Conservation (phyloP, 2,797 vertebrate species). For the Odontamblyopus lacepedii region DNA sequence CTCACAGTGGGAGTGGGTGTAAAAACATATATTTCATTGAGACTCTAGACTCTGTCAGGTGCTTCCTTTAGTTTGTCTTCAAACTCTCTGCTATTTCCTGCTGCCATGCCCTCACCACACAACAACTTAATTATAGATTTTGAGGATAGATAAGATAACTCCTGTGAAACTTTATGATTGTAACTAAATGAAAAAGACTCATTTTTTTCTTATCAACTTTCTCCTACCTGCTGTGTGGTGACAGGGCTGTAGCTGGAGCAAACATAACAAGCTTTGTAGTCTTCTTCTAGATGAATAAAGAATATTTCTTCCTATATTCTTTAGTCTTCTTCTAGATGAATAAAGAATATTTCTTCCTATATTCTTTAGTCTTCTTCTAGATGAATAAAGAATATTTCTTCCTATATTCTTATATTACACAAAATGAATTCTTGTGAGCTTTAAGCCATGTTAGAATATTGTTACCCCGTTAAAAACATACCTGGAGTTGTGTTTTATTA, state of each 20-base stretch:
- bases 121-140: slow-evolving; percentile 6
- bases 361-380: neutral
- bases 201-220: neutral
- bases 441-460: no score
- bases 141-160: neutral
- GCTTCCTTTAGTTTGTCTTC: neutral
- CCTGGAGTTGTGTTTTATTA: no score
- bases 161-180: neutral
- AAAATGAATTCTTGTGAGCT: no score
- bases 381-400: neutral
- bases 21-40: neutral
- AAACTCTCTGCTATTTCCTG: neutral
- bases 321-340: neutral
- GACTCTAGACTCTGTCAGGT: neutral
- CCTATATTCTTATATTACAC: no score
- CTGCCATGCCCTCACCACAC: neutral
- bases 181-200: neutral
- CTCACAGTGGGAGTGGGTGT: neutral
- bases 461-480: no score
- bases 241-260: neutral
- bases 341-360: neutral
- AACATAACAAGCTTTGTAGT: neutral
- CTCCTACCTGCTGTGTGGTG: neutral
- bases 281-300: neutral
- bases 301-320: no score